These are phyloP conservation scores for Pelvicachromis taeniatus DNA, from an alignment of 2,113 vertebrate species.

Conservation along the genomic window DNA sequence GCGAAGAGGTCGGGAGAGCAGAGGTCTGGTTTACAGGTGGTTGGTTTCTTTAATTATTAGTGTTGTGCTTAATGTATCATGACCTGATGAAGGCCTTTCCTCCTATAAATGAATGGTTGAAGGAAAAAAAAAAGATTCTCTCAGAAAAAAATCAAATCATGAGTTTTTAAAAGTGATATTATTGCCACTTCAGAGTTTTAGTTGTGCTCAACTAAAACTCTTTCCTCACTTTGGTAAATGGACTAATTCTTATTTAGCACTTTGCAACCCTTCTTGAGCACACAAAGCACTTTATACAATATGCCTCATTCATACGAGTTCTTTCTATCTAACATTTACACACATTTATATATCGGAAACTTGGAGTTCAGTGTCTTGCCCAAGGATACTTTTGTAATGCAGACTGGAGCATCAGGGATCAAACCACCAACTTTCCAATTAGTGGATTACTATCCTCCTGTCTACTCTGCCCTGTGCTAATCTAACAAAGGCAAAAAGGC, in stretches of 20 bases:
- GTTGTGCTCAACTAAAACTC: not conserved
- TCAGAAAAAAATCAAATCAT: not conserved
- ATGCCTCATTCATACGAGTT: not conserved
- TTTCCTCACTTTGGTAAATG: too few relatives aligned
- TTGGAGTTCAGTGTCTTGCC: not conserved
- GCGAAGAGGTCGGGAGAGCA: not conserved
- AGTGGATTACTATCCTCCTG: rapidly evolving
- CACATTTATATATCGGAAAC: not conserved
- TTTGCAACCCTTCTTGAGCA: not conserved
- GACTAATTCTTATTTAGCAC: too few relatives aligned
- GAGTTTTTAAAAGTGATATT: not conserved
- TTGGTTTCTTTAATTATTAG: not conserved
- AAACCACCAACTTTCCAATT: not conserved
- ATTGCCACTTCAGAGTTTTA: not conserved
- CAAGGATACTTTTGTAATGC: not conserved
- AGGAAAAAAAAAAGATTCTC: not conserved
- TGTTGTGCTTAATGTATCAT: not conserved
- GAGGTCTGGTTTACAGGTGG: conserved; percentile 7
- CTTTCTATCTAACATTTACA: not conserved
- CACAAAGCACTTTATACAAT: not conserved
- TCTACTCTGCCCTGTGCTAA: not conserved
- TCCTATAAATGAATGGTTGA: not conserved
- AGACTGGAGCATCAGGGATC: not conserved
- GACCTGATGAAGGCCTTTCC: not conserved
- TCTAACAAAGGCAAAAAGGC: not conserved